Percentiles rank a stretch among this genome's conserved stretches.
These are phyloP conservation scores for Abrostola triplasia DNA, from an alignment of 2,888 invertebrate genomes.

Conservation along the genomic window DNA sequence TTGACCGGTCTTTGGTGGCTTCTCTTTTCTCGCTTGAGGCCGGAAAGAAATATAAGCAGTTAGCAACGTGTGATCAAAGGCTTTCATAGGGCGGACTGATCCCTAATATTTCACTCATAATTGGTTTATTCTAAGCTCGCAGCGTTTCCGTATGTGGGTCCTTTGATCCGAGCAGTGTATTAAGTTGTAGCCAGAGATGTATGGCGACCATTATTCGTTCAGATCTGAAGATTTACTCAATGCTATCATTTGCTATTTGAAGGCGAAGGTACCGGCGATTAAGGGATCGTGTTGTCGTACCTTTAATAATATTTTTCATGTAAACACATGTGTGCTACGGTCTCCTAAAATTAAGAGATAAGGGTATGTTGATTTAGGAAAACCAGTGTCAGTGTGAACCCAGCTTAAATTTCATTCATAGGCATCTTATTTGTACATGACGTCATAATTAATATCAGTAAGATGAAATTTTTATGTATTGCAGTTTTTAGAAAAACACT, in stretches of 20 bases:
- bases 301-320: slow-evolving; percentile 49
- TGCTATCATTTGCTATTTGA: slow-evolving; percentile 75
- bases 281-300: slow-evolving; percentile 57
- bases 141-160: slow-evolving; percentile 83
- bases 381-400: slow-evolving; percentile 3
- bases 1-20: slow-evolving; percentile 78
- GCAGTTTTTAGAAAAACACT: too few relatives aligned
- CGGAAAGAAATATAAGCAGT: slow-evolving; percentile 82
- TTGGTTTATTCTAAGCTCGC: slow-evolving; percentile 88
- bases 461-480: too few relatives aligned
- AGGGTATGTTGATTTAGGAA: slow-evolving; percentile 16
- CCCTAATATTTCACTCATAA: slow-evolving; percentile 89
- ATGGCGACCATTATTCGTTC: slow-evolving; percentile 82
- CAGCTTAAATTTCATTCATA: background rate
- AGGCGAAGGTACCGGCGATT: slow-evolving; percentile 59
- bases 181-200: slow-evolving; percentile 84
- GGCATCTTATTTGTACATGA: too few relatives aligned
- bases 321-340: slow-evolving; percentile 37
- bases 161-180: slow-evolving; percentile 87
- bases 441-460: too few relatives aligned
- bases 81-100: slow-evolving; percentile 79
- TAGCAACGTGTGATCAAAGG: slow-evolving; percentile 84
- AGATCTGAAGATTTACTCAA: slow-evolving; percentile 80
- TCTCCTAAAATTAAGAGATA: slow-evolving; percentile 32
- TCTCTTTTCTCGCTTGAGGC: slow-evolving; percentile 74